These are phyloP conservation scores for Ashinkailepas kermadecensis DNA, from an alignment of 2,888 invertebrate genomes.

Conservation along the genomic window DNA sequence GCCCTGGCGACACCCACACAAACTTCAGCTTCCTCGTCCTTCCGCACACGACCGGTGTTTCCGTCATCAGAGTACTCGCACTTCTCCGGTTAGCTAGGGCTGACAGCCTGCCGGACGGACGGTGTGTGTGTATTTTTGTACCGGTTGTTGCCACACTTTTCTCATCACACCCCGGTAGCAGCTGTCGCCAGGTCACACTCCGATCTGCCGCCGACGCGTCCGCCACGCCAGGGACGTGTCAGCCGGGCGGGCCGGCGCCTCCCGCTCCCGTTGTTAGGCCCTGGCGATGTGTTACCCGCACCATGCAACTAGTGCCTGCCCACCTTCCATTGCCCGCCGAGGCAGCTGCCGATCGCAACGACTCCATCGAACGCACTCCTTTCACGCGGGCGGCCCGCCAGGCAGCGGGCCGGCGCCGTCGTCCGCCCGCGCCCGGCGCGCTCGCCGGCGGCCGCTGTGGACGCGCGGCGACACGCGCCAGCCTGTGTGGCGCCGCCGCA, in stretches of 20 bases:
- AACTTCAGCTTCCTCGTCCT: background rate
- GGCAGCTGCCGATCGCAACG: too few relatives aligned
- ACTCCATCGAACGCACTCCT: too few relatives aligned
- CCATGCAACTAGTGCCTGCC: too few relatives aligned
- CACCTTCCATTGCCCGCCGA: too few relatives aligned
- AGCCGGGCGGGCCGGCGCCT: background rate
- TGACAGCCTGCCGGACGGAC: background rate
- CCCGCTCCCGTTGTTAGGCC: background rate
- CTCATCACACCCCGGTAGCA: too few relatives aligned
- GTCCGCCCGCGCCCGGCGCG: background rate
- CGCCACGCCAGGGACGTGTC: too few relatives aligned
- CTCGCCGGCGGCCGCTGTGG: too few relatives aligned
- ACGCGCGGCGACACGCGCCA: too few relatives aligned
- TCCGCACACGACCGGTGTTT: background rate
- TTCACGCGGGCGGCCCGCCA: background rate
- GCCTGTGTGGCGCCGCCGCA: too few relatives aligned
- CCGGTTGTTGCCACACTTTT: background rate
- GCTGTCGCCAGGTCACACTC: too few relatives aligned
- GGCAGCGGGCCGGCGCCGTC: background rate
- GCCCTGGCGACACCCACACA: background rate
- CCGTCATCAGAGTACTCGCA: background rate
- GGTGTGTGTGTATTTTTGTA: constrained; percentile 1
- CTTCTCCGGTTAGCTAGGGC: background rate
- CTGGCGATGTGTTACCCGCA: too few relatives aligned
- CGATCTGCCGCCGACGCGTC: too few relatives aligned